Base-by-base conservation (phyloP, 2,888 invertebrate species). In the Euclidia mi region DNA sequence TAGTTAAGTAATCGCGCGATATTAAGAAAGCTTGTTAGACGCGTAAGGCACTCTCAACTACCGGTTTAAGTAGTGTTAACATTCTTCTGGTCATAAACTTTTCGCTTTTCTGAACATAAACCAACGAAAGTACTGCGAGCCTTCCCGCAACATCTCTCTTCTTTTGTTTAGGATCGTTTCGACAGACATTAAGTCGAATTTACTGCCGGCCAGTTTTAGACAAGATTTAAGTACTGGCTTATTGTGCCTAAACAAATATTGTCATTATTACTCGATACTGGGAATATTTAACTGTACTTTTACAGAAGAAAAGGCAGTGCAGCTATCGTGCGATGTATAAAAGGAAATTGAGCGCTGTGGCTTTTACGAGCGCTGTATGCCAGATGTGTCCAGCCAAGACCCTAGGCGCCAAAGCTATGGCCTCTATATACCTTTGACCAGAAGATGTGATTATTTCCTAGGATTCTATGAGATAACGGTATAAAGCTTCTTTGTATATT, bases 181-280 rank as follows among this genome's bases (percentile, higher is more conserved):
- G 76, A 76, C 81, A 76, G 76, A 84, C 89, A 86, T 89, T 88
- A 89, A 86, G 70, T 63, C 58, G 68, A 84, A 88, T 88, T 90
- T 89, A 88, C 78, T 79, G 73, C 65, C 70, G 69, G 76, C 79
- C 87, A 86, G 86, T 88, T 88, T 89, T 84, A 86, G 83, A 81
- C 78, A 80, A 76, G 81, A 82, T 84, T 87, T 88, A 84, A 87
- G 84, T 85, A 84, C 79, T 80, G 76, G 76, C 72, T 80, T 84
- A 82, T 85, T 78, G 79, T 73, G 65, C 71, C 62, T 74, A 59
- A 61, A 60, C 60, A 65, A 71, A 77, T 79, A 76, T 81, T 82
- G 79, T 78, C 76, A 75, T 66, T 61, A 59, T 35, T 43, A 29
- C 56, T 25, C 20, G 20, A 25, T 25, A 44, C 56, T 17, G 32